Conservation (phyloP, 2,797 vertebrate species). For the Anguilla pacifica region DNA sequence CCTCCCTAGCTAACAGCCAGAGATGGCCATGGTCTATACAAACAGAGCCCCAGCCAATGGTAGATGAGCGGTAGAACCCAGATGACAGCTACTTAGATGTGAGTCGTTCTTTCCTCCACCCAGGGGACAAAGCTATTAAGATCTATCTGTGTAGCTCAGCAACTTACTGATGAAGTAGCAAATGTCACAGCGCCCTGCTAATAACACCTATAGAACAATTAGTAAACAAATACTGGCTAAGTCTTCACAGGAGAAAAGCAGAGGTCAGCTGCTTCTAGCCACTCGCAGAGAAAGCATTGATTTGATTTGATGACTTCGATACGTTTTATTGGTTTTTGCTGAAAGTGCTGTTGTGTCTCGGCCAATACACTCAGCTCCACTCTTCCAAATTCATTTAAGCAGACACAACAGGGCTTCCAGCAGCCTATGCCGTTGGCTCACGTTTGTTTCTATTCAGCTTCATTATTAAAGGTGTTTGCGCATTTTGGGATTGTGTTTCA, state of each 20-base stretch:
- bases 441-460: background rate
- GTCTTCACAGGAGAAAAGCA: conserved; percentile 38
- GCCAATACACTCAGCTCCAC: background rate
- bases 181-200: conserved; percentile 36
- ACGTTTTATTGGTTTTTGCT: conserved; percentile 34
- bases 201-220: conserved; percentile 44
- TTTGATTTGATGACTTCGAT: conserved; percentile 48
- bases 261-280: conserved; percentile 38
- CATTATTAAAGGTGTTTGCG: background rate
- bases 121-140: background rate
- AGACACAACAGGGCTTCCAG: background rate
- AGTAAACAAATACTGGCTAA: conserved; percentile 46
- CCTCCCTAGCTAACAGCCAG: background rate
- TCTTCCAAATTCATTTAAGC: conserved; percentile 22
- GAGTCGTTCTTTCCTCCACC: background rate
- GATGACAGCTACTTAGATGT: background rate
- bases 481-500: background rate
- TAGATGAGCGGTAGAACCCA: background rate
- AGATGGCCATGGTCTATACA: background rate
- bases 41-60: background rate
- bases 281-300: conserved; percentile 32
- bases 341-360: conserved; percentile 14
- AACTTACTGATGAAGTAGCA: conserved; percentile 28
- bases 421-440: background rate
- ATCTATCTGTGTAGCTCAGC: conserved; percentile 39